These are phyloP conservation scores for Leptopterna dolabrata DNA, from an alignment of 2,888 invertebrate genomes.

Conservation along the genomic window DNA sequence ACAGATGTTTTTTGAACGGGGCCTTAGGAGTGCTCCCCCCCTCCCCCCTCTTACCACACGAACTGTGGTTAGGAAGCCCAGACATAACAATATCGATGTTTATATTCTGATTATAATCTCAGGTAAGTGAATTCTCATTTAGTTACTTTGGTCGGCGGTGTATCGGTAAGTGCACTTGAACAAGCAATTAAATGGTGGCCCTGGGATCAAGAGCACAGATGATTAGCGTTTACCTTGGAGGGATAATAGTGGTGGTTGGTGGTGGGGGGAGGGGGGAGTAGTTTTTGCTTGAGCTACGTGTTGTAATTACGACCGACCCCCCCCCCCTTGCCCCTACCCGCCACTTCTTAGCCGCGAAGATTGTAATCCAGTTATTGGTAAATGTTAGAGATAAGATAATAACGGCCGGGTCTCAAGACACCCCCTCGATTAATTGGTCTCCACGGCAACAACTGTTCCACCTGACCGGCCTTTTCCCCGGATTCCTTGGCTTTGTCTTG, in stretches of 20 bases:
- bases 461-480: conserved; percentile 21
- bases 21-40: too few relatives aligned
- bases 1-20: too few relatives aligned
- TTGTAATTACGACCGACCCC: conserved; percentile 21
- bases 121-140: background rate
- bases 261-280: background rate
- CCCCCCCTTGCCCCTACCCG: background rate
- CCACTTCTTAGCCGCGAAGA: conserved; percentile 19
- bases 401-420: conserved; percentile 29
- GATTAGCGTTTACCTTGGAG: conserved; percentile 10
- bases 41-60: too few relatives aligned
- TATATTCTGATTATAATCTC: background rate
- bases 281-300: conserved; percentile 36
- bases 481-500: background rate
- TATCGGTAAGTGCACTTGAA: conserved; percentile 33
- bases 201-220: background rate
- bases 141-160: background rate
- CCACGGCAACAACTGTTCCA: conserved; percentile 24
- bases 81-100: background rate
- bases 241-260: too few relatives aligned
- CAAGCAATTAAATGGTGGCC: conserved; percentile 24
- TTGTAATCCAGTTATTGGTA: conserved; percentile 47
- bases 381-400: conserved; percentile 45
- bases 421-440: conserved; percentile 26
- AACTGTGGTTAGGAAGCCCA: too few relatives aligned